phyloP scores from a whole-genome alignment of 1,140 invertebrate genomes.

The Contarinia nasturtii region DNA sequence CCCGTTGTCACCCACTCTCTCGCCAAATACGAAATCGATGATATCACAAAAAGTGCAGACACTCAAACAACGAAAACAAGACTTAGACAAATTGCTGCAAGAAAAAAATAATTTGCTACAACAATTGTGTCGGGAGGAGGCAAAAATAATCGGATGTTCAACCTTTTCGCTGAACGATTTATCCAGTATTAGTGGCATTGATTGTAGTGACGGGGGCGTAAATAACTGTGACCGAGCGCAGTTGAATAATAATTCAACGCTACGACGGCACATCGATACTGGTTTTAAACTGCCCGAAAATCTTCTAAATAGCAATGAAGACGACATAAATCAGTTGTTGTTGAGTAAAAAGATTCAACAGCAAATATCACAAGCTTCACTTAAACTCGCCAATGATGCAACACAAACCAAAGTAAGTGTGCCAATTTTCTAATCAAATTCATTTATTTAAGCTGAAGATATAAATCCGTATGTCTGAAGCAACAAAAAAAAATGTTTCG shows the following conservation, averaged over 20 bases:
- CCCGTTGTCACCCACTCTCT: too few species aligned
- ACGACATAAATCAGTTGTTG: background rate
- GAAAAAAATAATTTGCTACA: background rate
- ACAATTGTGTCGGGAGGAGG: background rate
- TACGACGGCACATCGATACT: background rate
- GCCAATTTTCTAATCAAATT: too few species aligned
- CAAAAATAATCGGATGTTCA: background rate
- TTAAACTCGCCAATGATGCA: background rate
- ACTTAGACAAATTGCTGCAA: background rate
- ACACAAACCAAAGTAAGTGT: background rate
- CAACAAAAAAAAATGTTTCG: too few species aligned
- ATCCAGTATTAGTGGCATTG: too few species aligned
- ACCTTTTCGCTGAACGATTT: background rate
- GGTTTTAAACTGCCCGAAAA: background rate
- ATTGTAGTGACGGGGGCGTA: too few species aligned
- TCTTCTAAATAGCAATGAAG: background rate
- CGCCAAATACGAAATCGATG: too few species aligned
- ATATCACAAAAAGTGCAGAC: background rate
- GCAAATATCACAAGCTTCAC: background rate
- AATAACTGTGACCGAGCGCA: too few species aligned
- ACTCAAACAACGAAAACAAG: background rate
- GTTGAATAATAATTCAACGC: background rate
- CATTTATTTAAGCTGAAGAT: too few species aligned
- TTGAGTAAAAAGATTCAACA: background rate
- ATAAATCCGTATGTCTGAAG: too few species aligned